Percentiles rank a stretch among this genome's conserved stretches.
Conservation (phyloP, 2,888 invertebrate species). For the Drosophila tripunctata region DNA sequence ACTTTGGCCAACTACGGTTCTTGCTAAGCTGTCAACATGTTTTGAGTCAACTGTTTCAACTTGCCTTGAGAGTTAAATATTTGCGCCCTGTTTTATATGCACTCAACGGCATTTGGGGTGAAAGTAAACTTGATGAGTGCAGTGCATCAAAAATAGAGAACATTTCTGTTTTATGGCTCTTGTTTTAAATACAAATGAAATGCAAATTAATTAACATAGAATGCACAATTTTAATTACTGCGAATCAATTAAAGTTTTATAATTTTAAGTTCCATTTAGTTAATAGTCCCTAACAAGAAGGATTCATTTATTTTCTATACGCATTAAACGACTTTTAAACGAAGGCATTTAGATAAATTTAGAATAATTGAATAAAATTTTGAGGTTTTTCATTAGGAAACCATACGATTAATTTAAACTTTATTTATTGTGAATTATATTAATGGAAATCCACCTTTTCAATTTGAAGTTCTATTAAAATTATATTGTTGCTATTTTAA, state of each 20-base stretch:
- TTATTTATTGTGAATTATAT: too few species aligned
- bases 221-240: background rate
- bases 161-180: background rate
- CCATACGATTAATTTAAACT: too few species aligned
- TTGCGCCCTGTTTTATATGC: conserved; percentile 45
- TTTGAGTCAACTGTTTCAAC: conserved; percentile 68
- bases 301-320: too few species aligned
- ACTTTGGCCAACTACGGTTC: conserved; percentile 32
- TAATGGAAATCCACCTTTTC: too few species aligned
- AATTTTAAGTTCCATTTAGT: too few species aligned
- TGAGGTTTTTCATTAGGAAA: too few species aligned
- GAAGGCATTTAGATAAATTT: too few species aligned
- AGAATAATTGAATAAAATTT: too few species aligned
- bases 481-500: too few species aligned
- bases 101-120: conserved; percentile 19
- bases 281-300: too few species aligned
- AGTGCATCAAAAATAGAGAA: background rate
- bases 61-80: conserved; percentile 30
- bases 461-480: too few species aligned
- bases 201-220: conserved; percentile 3
- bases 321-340: too few species aligned
- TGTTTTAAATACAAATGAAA: background rate
- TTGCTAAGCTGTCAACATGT: conserved; percentile 75
- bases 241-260: background rate
- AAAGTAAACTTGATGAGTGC: background rate